Base-by-base conservation (phyloP, 1,140 invertebrate genomes). In the Papilio aristodemus region DNA sequence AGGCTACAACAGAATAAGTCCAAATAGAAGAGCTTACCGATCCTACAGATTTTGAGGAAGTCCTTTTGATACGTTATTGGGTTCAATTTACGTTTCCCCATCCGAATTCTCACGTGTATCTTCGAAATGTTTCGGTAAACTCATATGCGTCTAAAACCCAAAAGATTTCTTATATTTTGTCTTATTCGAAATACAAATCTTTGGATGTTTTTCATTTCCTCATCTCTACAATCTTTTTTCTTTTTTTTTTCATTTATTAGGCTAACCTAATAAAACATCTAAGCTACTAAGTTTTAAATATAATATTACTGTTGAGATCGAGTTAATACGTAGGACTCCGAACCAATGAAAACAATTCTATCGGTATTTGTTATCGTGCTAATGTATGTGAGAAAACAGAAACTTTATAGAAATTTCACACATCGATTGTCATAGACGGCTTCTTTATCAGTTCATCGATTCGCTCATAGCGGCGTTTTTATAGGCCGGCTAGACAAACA, bases 1-100 rank as follows among this genome's bases (percentile, higher is more conserved):
- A 70, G 83, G 83, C 82, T 86, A 84, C 81, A 79, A 46, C 70
- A 13, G 78, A 80, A 78, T 84, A 79, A 75, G 79, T 75, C 74
- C 73, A 71, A 79, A 79, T 72, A 62, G 73, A 69, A 76, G 27
- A 32, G 75, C 76, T 78, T 71, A 66, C 72, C 69, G 69, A 78
- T 71, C 68, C 73, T 50, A 50, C 19, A 50, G 54, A 60, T 71
- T 67, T 76, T 81, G 80, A 76, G 75, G 76, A 83, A 50, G 77
- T 85, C 83, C 82, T 88, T n/a, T 85, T 88, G 86, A 86, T 85
- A 86, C 85, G 81, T 81, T 87, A 83, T 84, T 85, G 79, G 81
- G 79, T 87, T 85, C 83, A 84, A 87, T 87, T 85, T 86, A 82
- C 79, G 78, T 85, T 84, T 79, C 79, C 77, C 78, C 78, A 83